Conservation (phyloP, 2,113 vertebrate genomes). For the Brachyhypopomus gauderio region DNA sequence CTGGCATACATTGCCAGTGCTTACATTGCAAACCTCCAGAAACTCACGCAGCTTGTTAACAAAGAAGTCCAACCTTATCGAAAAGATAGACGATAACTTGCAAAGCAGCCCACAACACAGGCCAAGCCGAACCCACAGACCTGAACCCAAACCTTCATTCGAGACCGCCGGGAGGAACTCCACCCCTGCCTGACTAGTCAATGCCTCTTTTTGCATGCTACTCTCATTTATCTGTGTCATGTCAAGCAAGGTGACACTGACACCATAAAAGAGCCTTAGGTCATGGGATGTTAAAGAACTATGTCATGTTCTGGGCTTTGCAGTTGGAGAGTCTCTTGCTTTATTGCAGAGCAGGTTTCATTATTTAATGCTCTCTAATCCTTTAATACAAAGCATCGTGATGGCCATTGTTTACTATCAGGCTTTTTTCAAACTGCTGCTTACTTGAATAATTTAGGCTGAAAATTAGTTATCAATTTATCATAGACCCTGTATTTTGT, state of each 20-base stretch:
- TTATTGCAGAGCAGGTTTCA: constrained; percentile 22
- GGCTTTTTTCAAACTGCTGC: neutral
- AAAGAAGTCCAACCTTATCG: constrained; percentile 99
- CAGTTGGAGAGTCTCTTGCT: neutral
- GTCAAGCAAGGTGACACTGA: neutral
- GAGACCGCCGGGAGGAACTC: constrained; percentile 75
- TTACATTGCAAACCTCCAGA: constrained; percentile 97
- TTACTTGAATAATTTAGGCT: neutral
- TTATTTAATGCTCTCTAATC: constrained; percentile 46
- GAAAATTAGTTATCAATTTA: neutral
- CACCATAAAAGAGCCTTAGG: neutral
- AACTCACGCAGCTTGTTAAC: constrained; percentile 99
- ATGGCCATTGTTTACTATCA: constrained; percentile 23
- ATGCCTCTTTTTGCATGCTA: constrained; percentile 1
- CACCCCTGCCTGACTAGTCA: constrained; percentile 71
- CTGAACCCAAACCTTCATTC: constrained; percentile 79
- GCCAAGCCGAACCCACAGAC: constrained; percentile 83
- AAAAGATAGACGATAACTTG: constrained; percentile 99
- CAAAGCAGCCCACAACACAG: constrained; percentile 95
- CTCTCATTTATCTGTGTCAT: constrained; percentile 20
- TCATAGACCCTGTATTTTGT: neutral
- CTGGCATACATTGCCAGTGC: constrained; percentile 95
- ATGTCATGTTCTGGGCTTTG: neutral
- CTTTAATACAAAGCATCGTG: constrained; percentile 1
- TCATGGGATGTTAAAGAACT: neutral